Conservation (phyloP, 2,113 vertebrate genomes). For the Tyrannus savana region DNA sequence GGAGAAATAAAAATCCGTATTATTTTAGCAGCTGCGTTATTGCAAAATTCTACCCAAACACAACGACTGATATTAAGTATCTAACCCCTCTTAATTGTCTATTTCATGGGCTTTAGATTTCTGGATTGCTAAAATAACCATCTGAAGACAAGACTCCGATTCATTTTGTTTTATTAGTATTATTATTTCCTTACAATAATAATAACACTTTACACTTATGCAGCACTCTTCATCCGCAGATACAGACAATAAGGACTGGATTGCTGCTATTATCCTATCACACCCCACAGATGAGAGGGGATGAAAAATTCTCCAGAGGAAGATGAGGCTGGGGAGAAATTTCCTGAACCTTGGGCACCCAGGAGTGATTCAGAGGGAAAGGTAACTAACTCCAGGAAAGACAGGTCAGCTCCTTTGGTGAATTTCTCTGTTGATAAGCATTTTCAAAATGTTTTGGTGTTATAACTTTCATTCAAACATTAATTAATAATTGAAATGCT, state of each 20-base stretch:
- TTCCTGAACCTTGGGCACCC: neutral
- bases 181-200: constrained; percentile 73
- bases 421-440: neutral
- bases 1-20: constrained; percentile 76
- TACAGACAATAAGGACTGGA: constrained; percentile 29
- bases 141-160: constrained; percentile 73
- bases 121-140: constrained; percentile 78
- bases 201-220: constrained; percentile 52
- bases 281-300: neutral
- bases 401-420: neutral
- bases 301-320: neutral
- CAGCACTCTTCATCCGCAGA: constrained; percentile 27
- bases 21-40: constrained; percentile 77
- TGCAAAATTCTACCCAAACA: constrained; percentile 75
- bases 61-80: constrained; percentile 73
- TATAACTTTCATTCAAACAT: neutral
- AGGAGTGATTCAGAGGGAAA: neutral
- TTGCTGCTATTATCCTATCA: constrained; percentile 34
- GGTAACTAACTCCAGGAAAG: neutral
- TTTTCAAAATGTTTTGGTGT: neutral
- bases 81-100: constrained; percentile 78
- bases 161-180: constrained; percentile 76
- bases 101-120: constrained; percentile 78
- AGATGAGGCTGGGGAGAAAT: neutral
- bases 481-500: neutral